phyloP scores from a whole-genome alignment of 2,113 vertebrate genomes.

The Chrysochloris asiatica region DNA sequence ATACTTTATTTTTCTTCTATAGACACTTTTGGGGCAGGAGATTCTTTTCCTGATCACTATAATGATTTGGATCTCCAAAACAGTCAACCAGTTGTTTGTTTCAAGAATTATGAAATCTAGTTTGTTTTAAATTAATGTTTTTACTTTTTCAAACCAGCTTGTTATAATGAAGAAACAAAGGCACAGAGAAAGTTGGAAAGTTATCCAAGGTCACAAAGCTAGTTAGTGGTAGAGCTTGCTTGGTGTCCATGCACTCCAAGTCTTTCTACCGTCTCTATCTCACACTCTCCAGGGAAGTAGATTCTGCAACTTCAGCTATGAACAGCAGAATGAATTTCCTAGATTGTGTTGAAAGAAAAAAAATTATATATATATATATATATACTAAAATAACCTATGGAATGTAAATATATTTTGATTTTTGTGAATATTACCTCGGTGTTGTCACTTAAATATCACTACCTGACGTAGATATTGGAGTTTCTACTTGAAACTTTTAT shows the following conservation, averaged over 20 bases:
- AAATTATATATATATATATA: no score
- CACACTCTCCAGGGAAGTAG: not conserved
- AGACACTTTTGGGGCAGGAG: not conserved
- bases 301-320: conserved; percentile 21
- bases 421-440: conserved; percentile 42
- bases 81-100: not conserved
- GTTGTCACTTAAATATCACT: conserved; percentile 16
- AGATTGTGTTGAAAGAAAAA: not conserved
- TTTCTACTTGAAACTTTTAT: conserved; percentile 21
- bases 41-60: conserved; percentile 1
- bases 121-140: conserved; percentile 59
- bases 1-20: conserved; percentile 16
- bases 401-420: conserved; percentile 30
- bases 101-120: conserved; percentile 35
- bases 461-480: not conserved
- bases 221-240: not conserved
- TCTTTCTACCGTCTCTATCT: not conserved
- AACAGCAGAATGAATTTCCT: conserved; percentile 30
- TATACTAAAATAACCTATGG: conserved; percentile 20
- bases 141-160: conserved; percentile 34
- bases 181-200: not conserved
- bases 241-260: not conserved
- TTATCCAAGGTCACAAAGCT: not conserved
- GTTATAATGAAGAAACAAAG: conserved; percentile 24
- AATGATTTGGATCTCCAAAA: conserved; percentile 33